Base-by-base conservation (phyloP, 2,888 invertebrate genomes). In the Phengaris alcon region DNA sequence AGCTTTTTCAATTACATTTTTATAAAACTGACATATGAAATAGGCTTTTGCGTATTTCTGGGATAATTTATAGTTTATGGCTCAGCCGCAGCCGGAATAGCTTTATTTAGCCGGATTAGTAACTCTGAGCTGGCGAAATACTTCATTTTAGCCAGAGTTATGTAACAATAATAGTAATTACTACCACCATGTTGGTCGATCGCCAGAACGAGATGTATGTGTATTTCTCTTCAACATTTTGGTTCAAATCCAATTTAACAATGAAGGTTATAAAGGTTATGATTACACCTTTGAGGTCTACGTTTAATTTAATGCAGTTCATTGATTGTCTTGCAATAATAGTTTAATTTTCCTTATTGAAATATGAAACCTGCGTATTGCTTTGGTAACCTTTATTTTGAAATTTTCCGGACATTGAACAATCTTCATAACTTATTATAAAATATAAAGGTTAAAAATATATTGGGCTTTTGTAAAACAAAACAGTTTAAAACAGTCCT, bases 1-100 rank as follows among this genome's bases (percentile, higher is more conserved):
- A 72, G 72, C 52, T 72, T 72, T 72, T 72, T 72, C 72, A 54
- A 72, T 72, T 72, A 72, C 52, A 72, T 22, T 72, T 70, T 52
- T 72, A 52, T 72, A 54, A 72, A 72, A 72, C 22, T 72, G 72
- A 35, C 72, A 52, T 52, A 54, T 22, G 54, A 54, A 54, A 72
- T 22, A 54, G 12, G 52, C 13, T 68, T 52, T 72, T 72, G 72
- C 54, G 54, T 72, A 54, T 52, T 52, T 52, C 69, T 10, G 22
- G 72, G 10, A 54, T 54, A 35, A 72, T 72, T 72, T 72, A 72
- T 72, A 72, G 72, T 64, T 35, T 35, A 35, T 3, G 15, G 55
- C 55, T 15, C 64, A 13, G 64, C 35, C 64, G 64, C 64, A 64
- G 12, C 35, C 22, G 64, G 6, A 64, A 64, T 64, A 44, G 35